These are phyloP conservation scores for Oryzaephilus surinamensis DNA, from an alignment of 1,140 invertebrate species.

Conservation along the genomic window DNA sequence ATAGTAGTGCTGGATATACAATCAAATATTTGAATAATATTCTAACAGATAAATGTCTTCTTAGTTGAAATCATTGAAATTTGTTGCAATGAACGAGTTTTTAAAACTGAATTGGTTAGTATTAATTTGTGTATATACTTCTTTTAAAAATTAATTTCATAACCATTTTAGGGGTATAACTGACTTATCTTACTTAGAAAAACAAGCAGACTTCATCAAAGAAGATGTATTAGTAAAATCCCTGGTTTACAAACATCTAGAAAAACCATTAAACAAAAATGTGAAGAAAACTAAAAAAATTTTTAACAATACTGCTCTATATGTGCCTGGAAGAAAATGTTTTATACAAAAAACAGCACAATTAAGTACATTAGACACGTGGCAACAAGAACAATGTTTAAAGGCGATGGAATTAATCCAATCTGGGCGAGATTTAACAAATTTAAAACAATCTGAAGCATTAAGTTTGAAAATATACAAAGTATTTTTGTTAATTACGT, in stretches of 20 bases:
- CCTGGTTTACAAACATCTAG: conserved; percentile 15
- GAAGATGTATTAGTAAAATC: no score
- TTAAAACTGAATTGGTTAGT: no score
- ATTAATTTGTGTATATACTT: no score
- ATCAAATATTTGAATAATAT: no score
- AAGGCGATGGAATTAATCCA: conserved; percentile 21
- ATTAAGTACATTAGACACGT: conserved; percentile 13
- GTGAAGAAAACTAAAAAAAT: conserved; percentile 1
- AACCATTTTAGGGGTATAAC: no score
- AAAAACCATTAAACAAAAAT: conserved; percentile 8
- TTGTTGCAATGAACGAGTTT: no score
- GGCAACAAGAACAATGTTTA: conserved; percentile 24
- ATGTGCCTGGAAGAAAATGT: conserved; percentile 12
- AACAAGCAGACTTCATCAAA: no score
- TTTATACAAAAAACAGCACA: conserved; percentile 9
- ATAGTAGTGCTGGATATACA: no score
- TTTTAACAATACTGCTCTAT: conserved; percentile 4
- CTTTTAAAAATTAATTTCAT: no score
- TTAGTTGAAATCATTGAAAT: no score
- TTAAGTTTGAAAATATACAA: conserved; percentile 14
- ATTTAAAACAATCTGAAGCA: conserved; percentile 4
- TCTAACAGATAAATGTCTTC: no score
- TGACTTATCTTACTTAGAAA: no score
- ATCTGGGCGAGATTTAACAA: conserved; percentile 4
- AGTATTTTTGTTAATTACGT: conserved; percentile 6